Percentiles rank a stretch among this genome's conserved stretches.
Conservation (phyloP, 2,888 invertebrate species). For the Timema podura region DNA sequence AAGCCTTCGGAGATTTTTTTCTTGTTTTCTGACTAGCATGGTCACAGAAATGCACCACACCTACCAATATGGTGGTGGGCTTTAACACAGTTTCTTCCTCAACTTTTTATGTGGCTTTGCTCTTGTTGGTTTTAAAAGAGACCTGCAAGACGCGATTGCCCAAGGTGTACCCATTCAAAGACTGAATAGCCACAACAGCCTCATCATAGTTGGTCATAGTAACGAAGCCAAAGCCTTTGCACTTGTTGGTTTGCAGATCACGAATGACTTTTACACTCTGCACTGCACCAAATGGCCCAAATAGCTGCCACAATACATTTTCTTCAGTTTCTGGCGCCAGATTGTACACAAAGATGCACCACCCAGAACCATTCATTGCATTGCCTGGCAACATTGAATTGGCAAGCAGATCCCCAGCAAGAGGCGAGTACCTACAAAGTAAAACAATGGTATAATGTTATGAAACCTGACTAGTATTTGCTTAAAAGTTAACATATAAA, state of each 20-base stretch:
- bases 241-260: slow-evolving; percentile 93
- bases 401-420: slow-evolving; percentile 73
- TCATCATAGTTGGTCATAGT: slow-evolving; percentile 99
- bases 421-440: slow-evolving; percentile 66
- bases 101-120: slow-evolving; percentile 51
- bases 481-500: too few relatives aligned
- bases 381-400: slow-evolving; percentile 81
- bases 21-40: slow-evolving; percentile 33
- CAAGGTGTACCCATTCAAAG: slow-evolving; percentile 92
- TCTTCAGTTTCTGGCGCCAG: slow-evolving; percentile 89
- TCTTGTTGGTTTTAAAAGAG: slow-evolving; percentile 93
- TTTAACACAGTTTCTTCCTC: slow-evolving; percentile 31
- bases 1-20: slow-evolving; percentile 26
- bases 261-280: slow-evolving; percentile 96
- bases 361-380: slow-evolving; percentile 82
- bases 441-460: neutral
- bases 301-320: slow-evolving; percentile 88
- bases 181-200: slow-evolving; percentile 93
- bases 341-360: slow-evolving; percentile 92
- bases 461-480: too few relatives aligned
- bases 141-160: slow-evolving; percentile 95
- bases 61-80: slow-evolving; percentile 34
- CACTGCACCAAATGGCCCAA: slow-evolving; percentile 96
- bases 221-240: slow-evolving; percentile 97
- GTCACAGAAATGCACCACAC: slow-evolving; percentile 33